Base-by-base conservation (phyloP, 2,888 invertebrate species). In the Leptura quadrifasciata region DNA sequence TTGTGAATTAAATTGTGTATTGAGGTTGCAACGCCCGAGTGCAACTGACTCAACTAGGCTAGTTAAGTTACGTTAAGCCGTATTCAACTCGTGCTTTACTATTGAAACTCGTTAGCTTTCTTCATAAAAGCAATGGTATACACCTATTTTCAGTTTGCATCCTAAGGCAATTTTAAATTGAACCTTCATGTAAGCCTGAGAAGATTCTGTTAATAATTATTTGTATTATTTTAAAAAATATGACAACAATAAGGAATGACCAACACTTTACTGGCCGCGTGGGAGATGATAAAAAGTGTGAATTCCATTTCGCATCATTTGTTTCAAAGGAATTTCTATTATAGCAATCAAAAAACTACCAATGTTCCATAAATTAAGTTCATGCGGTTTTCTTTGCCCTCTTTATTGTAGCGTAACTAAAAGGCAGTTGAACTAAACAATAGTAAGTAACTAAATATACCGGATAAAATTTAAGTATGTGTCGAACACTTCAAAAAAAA, bases 31-130 rank as follows among this genome's bases (percentile, higher is more conserved):
- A 39, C 15, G 39, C 47, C 5, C 3, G 47, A 47, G n/a, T 15
- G 5, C n/a, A 47, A 47, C 47, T 47, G 1, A 47, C 6, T 12
- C 39, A 10, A 39, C 39, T 39, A 39, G 39, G 12, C 3, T 39
- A 10, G 39, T 39, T 39, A 10, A 12, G 3, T 39, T 39, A 15
- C 15, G 39, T 39, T 39, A 39, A 4, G n/a, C n/a, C n/a, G 0
- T 39, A 39, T 39, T 39, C 39, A 15, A 60, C 18, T 21, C 58
- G 58, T 60, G 58, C 24, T 67, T n/a, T 68, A 21, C 68, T 17
- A 31, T 60, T 60, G 57, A 17, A 27, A 12, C 68, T 68, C 68
- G 68, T 68, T 68, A 68, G 20, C 57, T 68, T 68, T 54, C 31
- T 68, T 54, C 31, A 17, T 68, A 27, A 27, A 12, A 35, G 17